Conservation (phyloP, 2,888 invertebrate genomes). For the Drosophila histrio region DNA sequence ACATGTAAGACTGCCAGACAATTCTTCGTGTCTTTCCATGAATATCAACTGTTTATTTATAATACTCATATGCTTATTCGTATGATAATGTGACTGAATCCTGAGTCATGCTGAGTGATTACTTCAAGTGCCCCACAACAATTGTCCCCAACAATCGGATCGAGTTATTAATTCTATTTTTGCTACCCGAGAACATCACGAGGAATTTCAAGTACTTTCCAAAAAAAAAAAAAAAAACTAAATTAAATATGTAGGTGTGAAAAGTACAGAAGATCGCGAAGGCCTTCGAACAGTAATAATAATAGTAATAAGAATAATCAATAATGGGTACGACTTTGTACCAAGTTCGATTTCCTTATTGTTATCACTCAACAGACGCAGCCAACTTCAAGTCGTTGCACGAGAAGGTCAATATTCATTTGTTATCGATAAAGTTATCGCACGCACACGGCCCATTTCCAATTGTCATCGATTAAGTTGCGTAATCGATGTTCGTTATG, state of each 20-base stretch:
- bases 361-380: not conserved
- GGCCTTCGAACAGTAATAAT: not conserved
- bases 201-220: not conserved
- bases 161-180: slow-evolving; percentile 5
- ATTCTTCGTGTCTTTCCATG: slow-evolving; percentile 8
- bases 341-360: not conserved
- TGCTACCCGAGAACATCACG: slow-evolving; percentile 1
- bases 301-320: not conserved
- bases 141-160: not conserved
- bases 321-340: not conserved
- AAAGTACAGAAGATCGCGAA: not conserved
- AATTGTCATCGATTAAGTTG: not conserved
- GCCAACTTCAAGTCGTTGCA: not conserved
- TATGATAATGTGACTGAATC: slow-evolving; percentile 31
- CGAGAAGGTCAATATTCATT: not conserved
- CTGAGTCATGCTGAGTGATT: slow-evolving; percentile 21
- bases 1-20: slow-evolving; percentile 12
- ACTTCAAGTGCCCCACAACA: not conserved
- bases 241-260: not conserved
- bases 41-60: slow-evolving; percentile 1
- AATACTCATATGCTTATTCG: slow-evolving; percentile 17
- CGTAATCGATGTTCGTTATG: too few species aligned
- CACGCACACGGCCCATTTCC: not conserved
- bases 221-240: not conserved
- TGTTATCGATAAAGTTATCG: not conserved